Evolutionary conservation across 2,888 invertebrate species (phyloP).

Genomic region (Noctua janthina): DNA sequence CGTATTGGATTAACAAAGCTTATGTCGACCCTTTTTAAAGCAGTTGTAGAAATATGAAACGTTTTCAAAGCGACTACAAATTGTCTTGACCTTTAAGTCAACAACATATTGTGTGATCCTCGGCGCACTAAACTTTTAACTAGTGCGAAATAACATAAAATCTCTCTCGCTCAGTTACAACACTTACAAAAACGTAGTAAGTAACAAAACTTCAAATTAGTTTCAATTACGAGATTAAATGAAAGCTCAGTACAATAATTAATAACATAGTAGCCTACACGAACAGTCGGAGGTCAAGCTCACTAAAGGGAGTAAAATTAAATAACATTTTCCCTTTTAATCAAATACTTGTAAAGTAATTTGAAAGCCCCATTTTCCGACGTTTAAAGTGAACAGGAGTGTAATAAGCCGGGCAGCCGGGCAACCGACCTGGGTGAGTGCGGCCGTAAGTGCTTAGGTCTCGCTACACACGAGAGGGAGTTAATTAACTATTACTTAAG

Average conservation of each 20-base stretch:
- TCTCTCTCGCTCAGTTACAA: background rate
- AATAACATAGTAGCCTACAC: background rate
- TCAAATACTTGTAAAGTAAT: conserved; percentile 29
- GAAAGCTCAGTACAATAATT: background rate
- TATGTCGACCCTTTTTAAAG: background rate
- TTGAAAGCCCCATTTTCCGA: conserved; percentile 17
- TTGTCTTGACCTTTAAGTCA: background rate
- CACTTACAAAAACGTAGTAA: background rate
- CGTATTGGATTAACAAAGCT: no score
- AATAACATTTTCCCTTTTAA: conserved; percentile 25
- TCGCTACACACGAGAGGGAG: background rate
- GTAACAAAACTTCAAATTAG: background rate
- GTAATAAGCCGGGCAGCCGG: background rate
- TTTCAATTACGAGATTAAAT: background rate
- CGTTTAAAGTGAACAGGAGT: conserved; percentile 23
- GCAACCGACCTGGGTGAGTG: conserved; percentile 14
- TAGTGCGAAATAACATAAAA: background rate
- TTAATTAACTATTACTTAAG: conserved; percentile 45
- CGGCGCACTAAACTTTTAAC: background rate
- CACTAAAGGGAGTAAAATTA: background rate
- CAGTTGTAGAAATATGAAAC: background rate
- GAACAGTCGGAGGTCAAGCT: background rate
- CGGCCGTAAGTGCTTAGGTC: background rate
- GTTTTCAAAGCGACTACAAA: background rate
- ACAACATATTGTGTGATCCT: background rate